Percentiles rank a stretch among this genome's conserved stretches.
Evolutionary conservation across 2,113 vertebrate species (phyloP).

Genomic region (Lichenostomus cassidix): DNA sequence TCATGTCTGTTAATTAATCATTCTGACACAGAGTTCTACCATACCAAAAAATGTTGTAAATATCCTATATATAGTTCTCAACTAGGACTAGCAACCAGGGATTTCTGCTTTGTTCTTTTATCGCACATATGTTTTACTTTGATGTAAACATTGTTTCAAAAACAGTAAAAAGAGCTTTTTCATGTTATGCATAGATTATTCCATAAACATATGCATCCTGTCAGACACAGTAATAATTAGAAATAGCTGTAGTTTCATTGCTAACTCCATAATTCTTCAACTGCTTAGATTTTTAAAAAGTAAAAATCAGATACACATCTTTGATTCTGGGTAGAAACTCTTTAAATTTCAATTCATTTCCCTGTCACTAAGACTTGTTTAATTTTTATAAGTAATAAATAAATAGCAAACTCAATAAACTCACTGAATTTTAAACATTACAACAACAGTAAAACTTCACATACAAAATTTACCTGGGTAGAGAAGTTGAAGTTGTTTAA

Average conservation of each 20-base stretch:
- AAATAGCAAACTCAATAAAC: not conserved
- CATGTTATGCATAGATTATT: conserved; percentile 52
- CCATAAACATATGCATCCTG: conserved; percentile 52
- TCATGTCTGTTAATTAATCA: conserved; percentile 56
- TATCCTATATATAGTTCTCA: conserved; percentile 51
- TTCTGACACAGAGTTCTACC: conserved; percentile 19
- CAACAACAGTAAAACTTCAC: not conserved
- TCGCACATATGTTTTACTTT: conserved; percentile 55
- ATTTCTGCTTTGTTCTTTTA: conserved; percentile 64
- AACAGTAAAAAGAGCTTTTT: conserved; percentile 49
- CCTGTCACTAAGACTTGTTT: not conserved
- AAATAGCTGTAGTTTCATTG: conserved; percentile 45
- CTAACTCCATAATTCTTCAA: not conserved
- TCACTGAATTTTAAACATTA: not conserved
- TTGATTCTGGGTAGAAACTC: not conserved
- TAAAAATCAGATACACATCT: not conserved
- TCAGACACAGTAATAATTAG: conserved; percentile 54
- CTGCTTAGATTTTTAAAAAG: not conserved
- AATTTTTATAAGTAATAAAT: not conserved
- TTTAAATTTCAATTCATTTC: not conserved
- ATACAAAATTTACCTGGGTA: not conserved
- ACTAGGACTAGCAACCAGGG: conserved; percentile 1
- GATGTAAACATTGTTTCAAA: conserved; percentile 57
- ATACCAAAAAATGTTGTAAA: conserved; percentile 38
- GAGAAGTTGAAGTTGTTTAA: not conserved